Conservation (phyloP, 2,113 vertebrate species). For the Sterna hirundo region DNA sequence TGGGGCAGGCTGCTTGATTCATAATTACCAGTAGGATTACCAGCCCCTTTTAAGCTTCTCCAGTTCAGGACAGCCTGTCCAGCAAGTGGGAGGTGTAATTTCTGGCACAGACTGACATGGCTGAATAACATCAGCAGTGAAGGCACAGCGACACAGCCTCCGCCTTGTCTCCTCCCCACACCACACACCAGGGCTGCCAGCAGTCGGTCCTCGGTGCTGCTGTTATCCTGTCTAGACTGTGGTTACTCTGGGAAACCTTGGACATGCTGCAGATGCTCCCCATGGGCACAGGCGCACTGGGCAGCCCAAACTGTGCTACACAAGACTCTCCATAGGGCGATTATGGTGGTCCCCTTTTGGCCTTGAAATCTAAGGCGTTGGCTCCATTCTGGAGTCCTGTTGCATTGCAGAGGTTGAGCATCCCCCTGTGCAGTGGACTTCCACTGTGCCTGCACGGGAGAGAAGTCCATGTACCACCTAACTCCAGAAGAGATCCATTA, state of each 20-base stretch:
- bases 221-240: neutral
- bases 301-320: neutral
- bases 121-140: neutral
- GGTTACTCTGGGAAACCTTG: neutral
- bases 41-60: neutral
- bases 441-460: neutral
- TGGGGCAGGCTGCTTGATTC: neutral
- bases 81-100: neutral
- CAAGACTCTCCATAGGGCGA: neutral
- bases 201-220: neutral
- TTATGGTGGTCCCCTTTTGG: neutral
- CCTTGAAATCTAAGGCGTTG: neutral
- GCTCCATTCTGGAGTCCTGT: neutral
- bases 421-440: neutral
- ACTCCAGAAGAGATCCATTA: neutral
- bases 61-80: neutral
- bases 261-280: neutral
- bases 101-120: neutral
- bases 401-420: neutral
- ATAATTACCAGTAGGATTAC: neutral
- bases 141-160: neutral
- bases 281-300: neutral
- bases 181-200: neutral
- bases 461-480: neutral
- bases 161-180: neutral